phyloP scores from a whole-genome alignment of 2,888 invertebrate species.

The Megastigmus dorsalis region DNA sequence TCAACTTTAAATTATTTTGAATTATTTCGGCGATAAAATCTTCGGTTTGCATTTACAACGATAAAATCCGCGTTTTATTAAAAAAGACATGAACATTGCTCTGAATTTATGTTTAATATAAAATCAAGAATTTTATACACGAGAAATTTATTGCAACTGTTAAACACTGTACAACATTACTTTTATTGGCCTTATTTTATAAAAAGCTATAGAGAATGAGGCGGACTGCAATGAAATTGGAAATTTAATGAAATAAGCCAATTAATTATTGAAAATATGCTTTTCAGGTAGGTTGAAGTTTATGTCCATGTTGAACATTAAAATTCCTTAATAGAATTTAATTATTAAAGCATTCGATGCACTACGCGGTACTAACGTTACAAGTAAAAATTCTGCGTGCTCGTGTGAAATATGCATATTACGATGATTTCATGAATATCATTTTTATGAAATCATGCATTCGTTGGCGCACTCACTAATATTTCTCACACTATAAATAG shows the following conservation, averaged over 20 bases:
- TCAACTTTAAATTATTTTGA: constrained; percentile 54
- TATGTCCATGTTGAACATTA: background rate
- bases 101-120: constrained; percentile 37
- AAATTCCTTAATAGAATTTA: background rate
- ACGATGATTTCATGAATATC: too few relatives aligned
- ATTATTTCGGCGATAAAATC: constrained; percentile 51
- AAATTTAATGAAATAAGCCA: constrained; percentile 21
- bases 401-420: too few relatives aligned
- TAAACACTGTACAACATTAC: constrained; percentile 7
- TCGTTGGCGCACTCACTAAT: too few relatives aligned
- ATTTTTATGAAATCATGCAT: too few relatives aligned
- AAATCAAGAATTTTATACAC: constrained; percentile 40
- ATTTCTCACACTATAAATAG: too few relatives aligned
- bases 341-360: too few relatives aligned
- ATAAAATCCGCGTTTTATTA: constrained; percentile 46
- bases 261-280: constrained; percentile 10
- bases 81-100: constrained; percentile 24
- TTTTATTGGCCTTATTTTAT: constrained; percentile 11
- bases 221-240: constrained; percentile 11
- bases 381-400: too few relatives aligned
- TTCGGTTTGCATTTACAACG: constrained; percentile 14
- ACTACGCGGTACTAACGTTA: too few relatives aligned
- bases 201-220: background rate
- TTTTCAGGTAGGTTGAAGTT: background rate
- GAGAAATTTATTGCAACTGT: constrained; percentile 41